Conservation (phyloP, 2,888 invertebrate genomes). For the Volucella inanis region DNA sequence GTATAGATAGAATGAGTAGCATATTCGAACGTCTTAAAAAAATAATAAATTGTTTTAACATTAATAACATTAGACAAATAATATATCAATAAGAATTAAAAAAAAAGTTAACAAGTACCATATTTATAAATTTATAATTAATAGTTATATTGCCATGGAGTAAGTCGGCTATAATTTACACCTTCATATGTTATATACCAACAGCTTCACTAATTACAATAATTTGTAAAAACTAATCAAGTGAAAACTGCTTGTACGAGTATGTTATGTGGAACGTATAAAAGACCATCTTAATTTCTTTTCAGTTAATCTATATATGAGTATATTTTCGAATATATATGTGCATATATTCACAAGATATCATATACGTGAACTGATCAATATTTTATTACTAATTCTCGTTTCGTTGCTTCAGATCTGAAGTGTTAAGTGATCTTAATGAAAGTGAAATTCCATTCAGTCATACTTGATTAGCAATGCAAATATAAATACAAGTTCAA, state of each 20-base stretch:
- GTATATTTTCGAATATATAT: too few relatives aligned
- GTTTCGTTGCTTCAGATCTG: conserved; percentile 13
- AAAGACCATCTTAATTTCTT: background rate
- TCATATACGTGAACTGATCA: conserved; percentile 11
- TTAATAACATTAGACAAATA: background rate
- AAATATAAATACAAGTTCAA: conserved; percentile 31
- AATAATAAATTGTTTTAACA: too few relatives aligned
- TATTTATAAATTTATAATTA: too few relatives aligned
- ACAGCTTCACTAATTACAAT: background rate
- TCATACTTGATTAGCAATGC: conserved; percentile 44
- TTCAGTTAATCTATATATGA: too few relatives aligned
- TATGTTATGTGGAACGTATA: background rate
- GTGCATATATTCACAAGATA: too few relatives aligned
- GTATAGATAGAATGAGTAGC: too few relatives aligned
- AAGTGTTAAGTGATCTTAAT: conserved; percentile 50
- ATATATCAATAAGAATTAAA: conserved; percentile 23
- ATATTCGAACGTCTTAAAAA: too few relatives aligned
- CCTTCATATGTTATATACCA: too few relatives aligned
- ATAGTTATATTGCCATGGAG: too few relatives aligned
- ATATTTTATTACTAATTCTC: conserved; percentile 28
- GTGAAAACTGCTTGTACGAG: conserved; percentile 36
- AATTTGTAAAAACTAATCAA: conserved; percentile 9
- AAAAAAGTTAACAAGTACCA: too few relatives aligned
- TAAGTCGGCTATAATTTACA: too few relatives aligned
- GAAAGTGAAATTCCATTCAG: conserved; percentile 63